phyloP scores from a whole-genome alignment of 1,140 invertebrate genomes.

The Ceratina australensis region DNA sequence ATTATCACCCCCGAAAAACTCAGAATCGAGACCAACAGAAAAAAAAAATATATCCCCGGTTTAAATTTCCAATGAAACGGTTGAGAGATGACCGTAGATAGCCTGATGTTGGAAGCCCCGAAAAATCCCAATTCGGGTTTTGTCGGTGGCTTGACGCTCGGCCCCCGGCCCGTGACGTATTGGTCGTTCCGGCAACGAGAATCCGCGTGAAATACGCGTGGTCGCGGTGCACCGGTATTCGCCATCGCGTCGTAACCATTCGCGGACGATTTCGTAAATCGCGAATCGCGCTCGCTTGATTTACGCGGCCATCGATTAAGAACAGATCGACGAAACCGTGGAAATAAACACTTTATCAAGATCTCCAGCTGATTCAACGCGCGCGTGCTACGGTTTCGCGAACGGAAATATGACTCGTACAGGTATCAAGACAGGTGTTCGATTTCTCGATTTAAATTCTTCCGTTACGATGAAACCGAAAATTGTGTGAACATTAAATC shows the following conservation, averaged over 20 bases:
- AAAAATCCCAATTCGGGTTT: slow-evolving; percentile 36
- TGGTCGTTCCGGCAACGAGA: background rate
- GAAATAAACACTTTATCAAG: slow-evolving; percentile 58
- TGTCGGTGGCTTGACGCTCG: background rate
- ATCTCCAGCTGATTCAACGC: background rate
- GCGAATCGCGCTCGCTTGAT: slow-evolving; percentile 39
- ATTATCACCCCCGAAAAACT: too few species aligned
- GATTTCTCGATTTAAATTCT: too few species aligned
- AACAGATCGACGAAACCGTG: slow-evolving; percentile 18
- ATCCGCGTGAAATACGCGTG: slow-evolving; percentile 40
- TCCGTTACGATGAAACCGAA: too few species aligned
- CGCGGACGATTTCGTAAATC: slow-evolving; percentile 40
- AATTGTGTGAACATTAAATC: too few species aligned
- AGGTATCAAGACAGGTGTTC: too few species aligned
- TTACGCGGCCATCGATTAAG: slow-evolving; percentile 47
- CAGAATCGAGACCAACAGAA: background rate
- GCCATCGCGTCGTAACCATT: slow-evolving; percentile 15
- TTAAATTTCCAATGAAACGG: background rate
- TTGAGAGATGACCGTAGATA: background rate
- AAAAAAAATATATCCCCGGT: background rate
- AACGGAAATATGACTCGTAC: too few species aligned
- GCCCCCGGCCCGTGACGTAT: slow-evolving; percentile 4
- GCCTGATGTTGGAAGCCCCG: background rate
- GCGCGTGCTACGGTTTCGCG: background rate
- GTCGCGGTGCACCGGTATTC: background rate